Base-by-base conservation (phyloP, 2,113 vertebrate species). In the Aegithalos caudatus region DNA sequence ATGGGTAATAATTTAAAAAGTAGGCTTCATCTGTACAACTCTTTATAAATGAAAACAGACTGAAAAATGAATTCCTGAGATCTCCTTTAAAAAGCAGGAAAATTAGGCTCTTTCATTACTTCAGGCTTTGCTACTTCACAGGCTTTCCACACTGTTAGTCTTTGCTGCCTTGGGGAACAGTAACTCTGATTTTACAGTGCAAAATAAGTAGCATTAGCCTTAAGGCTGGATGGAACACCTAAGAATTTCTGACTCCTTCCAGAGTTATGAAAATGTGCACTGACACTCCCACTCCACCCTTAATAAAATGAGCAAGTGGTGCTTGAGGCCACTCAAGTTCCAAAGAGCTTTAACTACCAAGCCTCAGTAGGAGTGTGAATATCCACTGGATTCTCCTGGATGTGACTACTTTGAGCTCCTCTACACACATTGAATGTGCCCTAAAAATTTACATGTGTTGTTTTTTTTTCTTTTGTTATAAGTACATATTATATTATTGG, bases 181-280 rank as follows among this genome's bases (percentile, higher is more conserved):
- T 54, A 93, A 86, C 80, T 72, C 33, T 29, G 45, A 85, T 88
- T 56, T 86, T 48, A 92, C 29, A 77, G 62, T 54, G 62, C 50
- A 50, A 95, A 81, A 54, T 53, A 94, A 81, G 78, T 3, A 92
- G 77, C 73, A 38, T 71, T 87, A 78, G 56, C 71, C 87, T 44
- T 58, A 78, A 84, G 81, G 88, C 54, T 33, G 6, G 62, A 70
- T 54, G 61, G 86, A 92, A 94, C 62, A 91, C 66, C 87, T 85
- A 69, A 67, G 78, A 90, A 61, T 50, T 48, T 62, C 62, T 61
- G 70, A 71, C 65, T 85, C 57, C 48, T 97, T 87, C 92, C 76
- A 88, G 89, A 71, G 74, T 94, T 91, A 97, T 90, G 40, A 86
- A 97, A 95, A 93, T 66, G 31, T 21, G 51, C 67, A 23, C 35